A percentile compares a stretch with the other conserved stretches of the same genome.
Conservation (phyloP, 2,797 vertebrate species). For the Channallabes apus region DNA sequence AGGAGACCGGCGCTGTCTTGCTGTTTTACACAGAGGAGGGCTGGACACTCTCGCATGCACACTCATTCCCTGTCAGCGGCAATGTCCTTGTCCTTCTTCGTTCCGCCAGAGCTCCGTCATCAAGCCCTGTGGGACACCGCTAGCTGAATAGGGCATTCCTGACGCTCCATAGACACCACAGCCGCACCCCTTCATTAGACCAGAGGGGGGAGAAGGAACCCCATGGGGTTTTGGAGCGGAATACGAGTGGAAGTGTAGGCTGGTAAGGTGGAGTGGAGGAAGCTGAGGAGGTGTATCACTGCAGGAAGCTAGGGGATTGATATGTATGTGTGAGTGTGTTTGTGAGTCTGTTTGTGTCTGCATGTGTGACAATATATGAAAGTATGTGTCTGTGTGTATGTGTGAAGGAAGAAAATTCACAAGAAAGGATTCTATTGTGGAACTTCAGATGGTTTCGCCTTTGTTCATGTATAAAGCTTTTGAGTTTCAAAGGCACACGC, state of each 20-base stretch:
- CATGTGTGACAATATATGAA: constrained; percentile 60
- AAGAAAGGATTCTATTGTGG: constrained; percentile 45
- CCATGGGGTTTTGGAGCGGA: constrained; percentile 26
- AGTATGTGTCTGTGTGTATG: constrained; percentile 24
- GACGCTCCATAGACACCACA: constrained; percentile 66
- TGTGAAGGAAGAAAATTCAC: constrained; percentile 21
- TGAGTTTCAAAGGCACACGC: constrained; percentile 44
- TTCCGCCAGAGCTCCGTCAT: constrained; percentile 54
- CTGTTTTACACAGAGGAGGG: constrained; percentile 24
- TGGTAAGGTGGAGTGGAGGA: constrained; percentile 18
- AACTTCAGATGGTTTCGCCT: constrained; percentile 52
- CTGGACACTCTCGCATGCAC: constrained; percentile 22
- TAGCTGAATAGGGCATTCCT: constrained; percentile 67
- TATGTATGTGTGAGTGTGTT: constrained; percentile 53
- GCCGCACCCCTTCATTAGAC: constrained; percentile 66
- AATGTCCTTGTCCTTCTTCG: constrained; percentile 57
- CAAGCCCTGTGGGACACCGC: constrained; percentile 58
- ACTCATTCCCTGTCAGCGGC: constrained; percentile 50
- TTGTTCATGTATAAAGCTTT: constrained; percentile 52
- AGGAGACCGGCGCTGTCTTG: not conserved
- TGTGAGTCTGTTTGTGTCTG: constrained; percentile 51
- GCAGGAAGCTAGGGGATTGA: constrained; percentile 29
- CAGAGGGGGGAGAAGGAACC: not conserved
- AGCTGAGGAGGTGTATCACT: constrained; percentile 39
- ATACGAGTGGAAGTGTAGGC: constrained; percentile 41